Percentiles rank a stretch among this genome's conserved stretches.
Conservation (phyloP, 2,888 invertebrate species). For the Heteromyza rotundicornis region DNA sequence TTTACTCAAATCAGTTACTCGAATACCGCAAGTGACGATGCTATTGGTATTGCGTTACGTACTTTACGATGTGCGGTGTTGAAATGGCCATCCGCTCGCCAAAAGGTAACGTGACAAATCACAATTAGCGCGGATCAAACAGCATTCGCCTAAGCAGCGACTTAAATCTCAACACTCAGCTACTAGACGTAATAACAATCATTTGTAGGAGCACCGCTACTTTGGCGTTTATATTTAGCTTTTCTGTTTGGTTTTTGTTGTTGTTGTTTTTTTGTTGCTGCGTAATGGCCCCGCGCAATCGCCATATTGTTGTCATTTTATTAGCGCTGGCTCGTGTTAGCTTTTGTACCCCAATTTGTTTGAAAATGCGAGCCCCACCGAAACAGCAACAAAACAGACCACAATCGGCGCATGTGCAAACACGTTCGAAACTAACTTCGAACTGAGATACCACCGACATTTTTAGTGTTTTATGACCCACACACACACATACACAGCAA, state of each 20-base stretch:
- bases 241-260: too few species aligned
- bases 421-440: too few species aligned
- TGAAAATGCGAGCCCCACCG: not conserved
- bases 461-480: conserved; percentile 1
- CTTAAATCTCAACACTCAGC: too few species aligned
- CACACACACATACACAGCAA: not conserved
- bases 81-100: too few species aligned
- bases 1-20: too few species aligned
- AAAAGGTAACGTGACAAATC: conserved; percentile 54
- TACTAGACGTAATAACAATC: not conserved
- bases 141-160: conserved; percentile 23
- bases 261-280: too few species aligned
- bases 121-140: conserved; percentile 50
- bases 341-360: not conserved
- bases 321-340: not conserved
- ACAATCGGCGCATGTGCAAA: conserved; percentile 15
- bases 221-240: too few species aligned
- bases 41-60: too few species aligned
- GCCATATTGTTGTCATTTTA: not conserved
- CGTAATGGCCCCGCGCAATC: not conserved
- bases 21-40: too few species aligned
- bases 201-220: not conserved
- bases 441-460: not conserved
- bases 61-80: too few species aligned
- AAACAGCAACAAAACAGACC: conserved; percentile 3